A percentile compares a stretch with the other conserved stretches of the same genome.
Conservation (phyloP, 2,888 invertebrate genomes). For the Ephialtes manifestator region DNA sequence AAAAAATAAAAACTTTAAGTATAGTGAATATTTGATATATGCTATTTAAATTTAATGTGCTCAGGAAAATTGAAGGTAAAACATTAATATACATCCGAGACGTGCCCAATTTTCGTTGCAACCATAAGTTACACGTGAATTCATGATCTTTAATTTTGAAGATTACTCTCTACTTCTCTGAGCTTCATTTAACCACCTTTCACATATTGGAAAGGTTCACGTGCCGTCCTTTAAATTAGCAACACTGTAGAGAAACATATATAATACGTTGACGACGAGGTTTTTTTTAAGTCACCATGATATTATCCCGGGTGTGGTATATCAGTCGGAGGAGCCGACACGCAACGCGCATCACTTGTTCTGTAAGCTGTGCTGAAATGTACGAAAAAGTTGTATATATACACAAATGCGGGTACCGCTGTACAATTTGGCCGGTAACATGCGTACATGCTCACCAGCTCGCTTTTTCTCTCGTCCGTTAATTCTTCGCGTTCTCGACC, state of each 20-base stretch:
- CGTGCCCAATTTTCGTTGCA: background rate
- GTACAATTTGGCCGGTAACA: constrained; percentile 28
- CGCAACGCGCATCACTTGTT: constrained; percentile 25
- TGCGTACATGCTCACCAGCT: background rate
- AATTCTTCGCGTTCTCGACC: constrained; percentile 49
- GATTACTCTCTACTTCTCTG: background rate
- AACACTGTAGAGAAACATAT: constrained; percentile 15
- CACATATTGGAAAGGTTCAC: constrained; percentile 17
- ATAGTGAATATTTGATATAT: background rate
- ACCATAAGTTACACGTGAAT: background rate
- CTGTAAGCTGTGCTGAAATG: background rate
- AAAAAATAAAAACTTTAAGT: background rate
- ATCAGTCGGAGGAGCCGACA: constrained; percentile 4
- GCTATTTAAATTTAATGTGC: background rate
- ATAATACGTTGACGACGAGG: background rate
- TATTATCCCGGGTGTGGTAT: constrained; percentile 30
- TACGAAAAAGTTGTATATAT: constrained; percentile 20
- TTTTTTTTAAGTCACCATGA: constrained; percentile 2
- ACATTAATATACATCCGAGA: background rate
- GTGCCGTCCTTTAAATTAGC: background rate
- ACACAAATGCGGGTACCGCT: constrained; percentile 21
- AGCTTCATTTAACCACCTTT: constrained; percentile 1
- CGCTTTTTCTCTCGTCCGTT: constrained; percentile 39
- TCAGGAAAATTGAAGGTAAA: background rate
- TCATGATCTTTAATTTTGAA: background rate